Evolutionary conservation across 2,888 invertebrate species (phyloP).

Genomic region (Lottia gigantea): DNA sequence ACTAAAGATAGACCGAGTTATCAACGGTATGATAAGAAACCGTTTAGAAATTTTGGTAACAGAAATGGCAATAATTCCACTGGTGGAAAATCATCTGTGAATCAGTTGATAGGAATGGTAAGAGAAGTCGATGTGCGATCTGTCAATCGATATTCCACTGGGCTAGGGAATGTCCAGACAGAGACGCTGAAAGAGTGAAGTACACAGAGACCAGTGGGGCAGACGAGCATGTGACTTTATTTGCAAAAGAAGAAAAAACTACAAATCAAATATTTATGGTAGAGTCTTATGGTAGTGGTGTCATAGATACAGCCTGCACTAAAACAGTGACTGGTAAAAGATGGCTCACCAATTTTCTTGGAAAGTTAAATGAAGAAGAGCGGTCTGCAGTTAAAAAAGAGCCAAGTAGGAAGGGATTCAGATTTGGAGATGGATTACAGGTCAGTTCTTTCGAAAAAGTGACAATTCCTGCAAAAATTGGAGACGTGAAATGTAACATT

Average conservation of each 20-base stretch:
- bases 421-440: constrained; percentile 26
- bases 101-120: constrained; percentile 15
- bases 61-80: background rate
- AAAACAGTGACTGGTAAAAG: background rate
- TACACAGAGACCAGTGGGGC: background rate
- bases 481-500: constrained; percentile 17
- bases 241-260: background rate
- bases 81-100: background rate
- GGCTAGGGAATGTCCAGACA: constrained; percentile 8
- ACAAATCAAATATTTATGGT: constrained; percentile 10
- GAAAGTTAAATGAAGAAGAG: constrained; percentile 3
- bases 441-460: constrained; percentile 18
- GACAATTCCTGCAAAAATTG: constrained; percentile 21
- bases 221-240: constrained; percentile 4
- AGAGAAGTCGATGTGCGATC: constrained; percentile 5
- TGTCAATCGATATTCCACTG: constrained; percentile 13
- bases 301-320: background rate
- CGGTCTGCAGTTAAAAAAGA: constrained; percentile 1
- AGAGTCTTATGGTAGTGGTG: background rate
- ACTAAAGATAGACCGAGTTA: background rate
- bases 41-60: background rate
- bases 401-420: constrained; percentile 15
- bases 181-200: background rate
- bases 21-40: background rate
- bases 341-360: background rate